Evolutionary conservation across 2,113 vertebrate genomes (phyloP).

Genomic region (Phaethon lepturus): DNA sequence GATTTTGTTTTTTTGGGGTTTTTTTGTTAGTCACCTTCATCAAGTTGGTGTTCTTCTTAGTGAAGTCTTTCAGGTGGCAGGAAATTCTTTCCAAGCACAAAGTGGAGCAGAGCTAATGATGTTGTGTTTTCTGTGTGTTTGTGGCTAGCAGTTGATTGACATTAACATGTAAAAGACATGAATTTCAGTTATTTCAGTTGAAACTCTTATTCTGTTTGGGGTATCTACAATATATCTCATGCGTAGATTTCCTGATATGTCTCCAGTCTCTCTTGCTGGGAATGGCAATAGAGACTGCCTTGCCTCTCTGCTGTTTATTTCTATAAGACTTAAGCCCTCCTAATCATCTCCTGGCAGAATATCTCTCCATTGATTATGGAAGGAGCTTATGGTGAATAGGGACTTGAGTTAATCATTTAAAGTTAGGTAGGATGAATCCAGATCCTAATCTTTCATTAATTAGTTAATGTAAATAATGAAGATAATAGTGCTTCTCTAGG

Average conservation of each 20-base stretch:
- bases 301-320: background rate
- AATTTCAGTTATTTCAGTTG: background rate
- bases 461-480: background rate
- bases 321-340: background rate
- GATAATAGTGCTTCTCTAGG: background rate
- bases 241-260: background rate
- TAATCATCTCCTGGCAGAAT: background rate
- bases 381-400: background rate
- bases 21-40: background rate
- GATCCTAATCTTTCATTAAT: background rate
- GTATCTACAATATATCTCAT: background rate
- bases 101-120: background rate
- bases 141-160: background rate
- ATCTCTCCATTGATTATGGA: background rate
- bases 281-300: background rate
- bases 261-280: background rate
- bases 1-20: fast-evolving
- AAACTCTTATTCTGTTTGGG: background rate
- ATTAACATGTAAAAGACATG: background rate
- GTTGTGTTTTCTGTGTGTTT: background rate
- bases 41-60: background rate
- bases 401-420: background rate
- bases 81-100: background rate
- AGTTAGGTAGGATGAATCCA: background rate
- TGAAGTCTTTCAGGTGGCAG: background rate